Base-by-base conservation (phyloP, 2,888 invertebrate species). In the Unio delphinus region DNA sequence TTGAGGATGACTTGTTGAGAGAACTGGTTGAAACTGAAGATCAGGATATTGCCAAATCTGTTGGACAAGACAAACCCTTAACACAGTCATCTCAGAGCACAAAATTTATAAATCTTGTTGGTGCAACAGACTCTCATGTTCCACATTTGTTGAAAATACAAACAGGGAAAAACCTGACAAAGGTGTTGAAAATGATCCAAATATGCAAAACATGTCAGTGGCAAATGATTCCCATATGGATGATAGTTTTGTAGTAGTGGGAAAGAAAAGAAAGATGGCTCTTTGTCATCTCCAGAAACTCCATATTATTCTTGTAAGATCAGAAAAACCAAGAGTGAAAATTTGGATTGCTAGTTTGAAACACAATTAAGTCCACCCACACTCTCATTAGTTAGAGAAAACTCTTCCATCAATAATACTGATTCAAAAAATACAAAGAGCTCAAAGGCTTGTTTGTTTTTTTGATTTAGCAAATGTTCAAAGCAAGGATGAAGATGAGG, bases 221-320 rank as follows among this genome's bases (percentile, higher is more conserved):
- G 8, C 28, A 63, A 61, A 55, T 55, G 61, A 64, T 15, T 55
- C 60, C 55, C 65, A 74, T 11, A 66, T 71, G 64, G 79, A 83
- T 64, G 81, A 83, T 55, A 80, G 81, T 70, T 80, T 83, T 67
- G 57, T 80, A 64, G 73, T 80, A 3, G 76, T 74, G 18, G 80
- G 72, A 34, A 83, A 76, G 66, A 83, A 72, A 76, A 79, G 75
- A 70, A 79, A 70, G 60, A 54, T 30, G 18, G 62, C 59, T 56
- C 68, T 68, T 79, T 34, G 74, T 75, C 55, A 45, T 76, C 77
- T 55, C 77, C 80, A 28, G 61, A 64, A n/a, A 76, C 67, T 67
- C 69, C 45, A 45, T 15, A 45, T 45, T 45, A 45, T 15, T 15
- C 45, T 15, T 45, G 15, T 15, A 45, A 45, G 45, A 15, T 45